Evolutionary conservation across 2,113 vertebrate genomes (phyloP).

Genomic region (Archilochus colubris): DNA sequence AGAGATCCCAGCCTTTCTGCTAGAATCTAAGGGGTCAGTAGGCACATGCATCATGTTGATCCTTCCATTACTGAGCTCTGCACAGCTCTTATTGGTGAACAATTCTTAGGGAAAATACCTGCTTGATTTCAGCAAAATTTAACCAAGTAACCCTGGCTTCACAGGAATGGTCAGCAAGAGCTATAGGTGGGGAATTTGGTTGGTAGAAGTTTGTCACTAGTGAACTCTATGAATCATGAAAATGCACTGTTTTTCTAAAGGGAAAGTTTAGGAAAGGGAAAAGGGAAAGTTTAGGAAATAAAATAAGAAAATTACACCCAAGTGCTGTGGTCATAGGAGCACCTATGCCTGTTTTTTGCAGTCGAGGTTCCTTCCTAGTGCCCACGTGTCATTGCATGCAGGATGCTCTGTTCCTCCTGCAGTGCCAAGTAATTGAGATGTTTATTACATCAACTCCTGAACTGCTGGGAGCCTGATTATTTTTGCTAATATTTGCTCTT

Average conservation of each 20-base stretch:
- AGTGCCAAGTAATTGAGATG: neutral
- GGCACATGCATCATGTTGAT: fast-evolving
- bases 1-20: neutral
- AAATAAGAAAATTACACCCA: neutral
- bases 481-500: neutral
- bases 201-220: neutral
- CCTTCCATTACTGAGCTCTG: neutral
- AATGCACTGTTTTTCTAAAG: neutral
- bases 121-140: neutral
- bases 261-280: neutral
- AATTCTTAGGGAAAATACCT: neutral
- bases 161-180: neutral
- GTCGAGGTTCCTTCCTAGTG: neutral
- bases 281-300: neutral
- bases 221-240: neutral
- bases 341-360: neutral
- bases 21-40: neutral
- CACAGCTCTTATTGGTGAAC: neutral
- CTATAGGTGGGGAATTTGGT: neutral
- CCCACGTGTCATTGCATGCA: neutral
- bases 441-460: neutral
- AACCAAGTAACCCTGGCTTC: neutral
- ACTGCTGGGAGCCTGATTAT: neutral
- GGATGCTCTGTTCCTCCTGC: neutral
- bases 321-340: neutral